These are phyloP conservation scores for Monomorium pharaonis DNA, from an alignment of 1,140 invertebrate genomes.

Conservation along the genomic window DNA sequence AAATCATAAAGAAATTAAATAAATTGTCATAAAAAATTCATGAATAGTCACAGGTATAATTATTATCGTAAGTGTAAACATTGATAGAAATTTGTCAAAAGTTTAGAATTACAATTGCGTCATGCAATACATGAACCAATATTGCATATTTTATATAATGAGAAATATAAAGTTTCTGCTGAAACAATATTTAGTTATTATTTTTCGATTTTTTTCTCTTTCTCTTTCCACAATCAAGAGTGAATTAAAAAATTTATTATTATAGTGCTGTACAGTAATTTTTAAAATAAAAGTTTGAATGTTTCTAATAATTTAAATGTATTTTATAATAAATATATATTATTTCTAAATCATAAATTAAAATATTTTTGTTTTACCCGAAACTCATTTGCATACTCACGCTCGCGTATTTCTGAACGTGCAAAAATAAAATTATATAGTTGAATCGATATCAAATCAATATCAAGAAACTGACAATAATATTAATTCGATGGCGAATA, in stretches of 20 bases:
- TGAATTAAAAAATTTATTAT: slow-evolving; percentile 7
- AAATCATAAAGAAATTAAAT: neutral
- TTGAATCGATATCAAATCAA: too few relatives aligned
- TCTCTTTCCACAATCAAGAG: neutral
- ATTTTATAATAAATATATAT: neutral
- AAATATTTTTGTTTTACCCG: neutral
- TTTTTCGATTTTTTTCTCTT: neutral
- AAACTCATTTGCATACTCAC: too few relatives aligned
- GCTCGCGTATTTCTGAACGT: too few relatives aligned
- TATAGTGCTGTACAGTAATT: neutral
- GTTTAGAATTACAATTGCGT: slow-evolving; percentile 68
- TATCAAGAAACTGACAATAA: too few relatives aligned
- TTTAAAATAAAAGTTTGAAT: neutral
- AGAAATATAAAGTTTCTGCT: neutral
- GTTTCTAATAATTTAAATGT: neutral
- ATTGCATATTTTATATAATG: neutral
- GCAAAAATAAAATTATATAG: too few relatives aligned
- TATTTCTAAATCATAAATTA: neutral
- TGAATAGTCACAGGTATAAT: neutral
- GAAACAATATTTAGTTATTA: neutral
- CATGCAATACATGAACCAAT: slow-evolving; percentile 82
- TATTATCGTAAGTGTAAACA: neutral
- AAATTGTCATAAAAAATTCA: neutral
- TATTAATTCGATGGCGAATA: too few relatives aligned
- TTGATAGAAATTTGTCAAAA: neutral